Evolutionary conservation across 2,888 invertebrate genomes (phyloP).

Genomic region (Drosophila setosimentum): DNA sequence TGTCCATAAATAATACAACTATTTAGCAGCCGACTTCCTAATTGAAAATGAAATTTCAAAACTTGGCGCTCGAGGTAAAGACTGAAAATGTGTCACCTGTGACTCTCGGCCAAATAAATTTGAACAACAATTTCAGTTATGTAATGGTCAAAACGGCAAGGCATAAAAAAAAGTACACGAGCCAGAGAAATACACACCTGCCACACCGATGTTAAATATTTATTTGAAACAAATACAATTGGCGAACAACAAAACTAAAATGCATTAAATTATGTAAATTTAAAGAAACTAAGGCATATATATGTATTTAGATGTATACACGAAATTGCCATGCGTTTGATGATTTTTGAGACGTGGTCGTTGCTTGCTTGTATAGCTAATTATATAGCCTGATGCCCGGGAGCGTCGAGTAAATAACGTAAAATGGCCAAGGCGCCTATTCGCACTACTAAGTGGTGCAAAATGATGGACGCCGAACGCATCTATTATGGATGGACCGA

Average conservation of each 20-base stretch:
- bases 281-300: conserved; percentile 4
- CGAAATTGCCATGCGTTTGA: conserved; percentile 30
- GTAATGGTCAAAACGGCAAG: conserved; percentile 38
- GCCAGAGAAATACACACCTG: conserved; percentile 18
- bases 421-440: conserved; percentile 37
- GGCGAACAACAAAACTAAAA: conserved; percentile 46
- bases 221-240: conserved; percentile 46
- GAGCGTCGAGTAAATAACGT: conserved; percentile 13
- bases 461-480: conserved; percentile 43
- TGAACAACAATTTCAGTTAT: conserved; percentile 59
- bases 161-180: conserved; percentile 27
- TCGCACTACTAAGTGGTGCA: conserved; percentile 55
- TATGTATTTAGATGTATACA: background rate
- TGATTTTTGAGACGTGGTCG: conserved; percentile 38
- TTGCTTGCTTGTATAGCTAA: conserved; percentile 65
- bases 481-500: conserved; percentile 29
- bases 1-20: conserved; percentile 19
- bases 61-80: conserved; percentile 22
- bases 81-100: conserved; percentile 53
- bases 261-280: conserved; percentile 74
- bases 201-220: conserved; percentile 42
- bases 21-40: conserved; percentile 43
- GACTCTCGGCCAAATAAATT: conserved; percentile 56
- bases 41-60: conserved; percentile 45
- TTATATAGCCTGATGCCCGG: conserved; percentile 43